Conservation (phyloP, 2,797 vertebrate species). For the Rhinatrema bivittatum region DNA sequence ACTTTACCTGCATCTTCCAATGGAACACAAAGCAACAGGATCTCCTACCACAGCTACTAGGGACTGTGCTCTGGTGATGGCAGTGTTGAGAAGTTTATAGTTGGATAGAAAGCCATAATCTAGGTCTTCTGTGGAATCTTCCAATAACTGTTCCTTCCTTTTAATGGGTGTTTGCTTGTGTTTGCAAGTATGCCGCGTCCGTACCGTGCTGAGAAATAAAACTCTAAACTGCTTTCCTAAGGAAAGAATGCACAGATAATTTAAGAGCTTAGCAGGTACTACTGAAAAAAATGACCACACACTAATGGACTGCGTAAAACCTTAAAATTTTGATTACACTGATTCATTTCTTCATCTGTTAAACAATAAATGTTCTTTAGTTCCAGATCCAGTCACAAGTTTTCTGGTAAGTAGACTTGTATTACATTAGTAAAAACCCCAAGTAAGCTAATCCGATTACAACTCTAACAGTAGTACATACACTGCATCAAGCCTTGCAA, state of each 20-base stretch:
- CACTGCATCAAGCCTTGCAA: too few species aligned
- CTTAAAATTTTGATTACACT: too few species aligned
- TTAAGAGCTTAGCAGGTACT: slow-evolving; percentile 12
- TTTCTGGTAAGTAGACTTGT: too few species aligned
- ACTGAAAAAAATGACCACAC: not conserved
- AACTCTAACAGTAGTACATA: too few species aligned
- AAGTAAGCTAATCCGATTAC: too few species aligned
- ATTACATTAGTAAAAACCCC: too few species aligned
- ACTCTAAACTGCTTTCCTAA: slow-evolving; percentile 96
- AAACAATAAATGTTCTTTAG: too few species aligned
- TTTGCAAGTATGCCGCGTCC: slow-evolving; percentile 95
- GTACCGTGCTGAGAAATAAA: slow-evolving; percentile 94
- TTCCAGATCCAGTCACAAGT: too few species aligned
- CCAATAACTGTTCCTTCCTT: slow-evolving; percentile 92
- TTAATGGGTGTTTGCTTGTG: slow-evolving; percentile 97
- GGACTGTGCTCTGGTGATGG: slow-evolving; percentile 96
- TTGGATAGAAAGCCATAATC: slow-evolving; percentile 98
- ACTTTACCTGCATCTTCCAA: slow-evolving; percentile 93
- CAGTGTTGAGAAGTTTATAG: slow-evolving; percentile 98
- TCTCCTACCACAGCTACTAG: slow-evolving; percentile 96
- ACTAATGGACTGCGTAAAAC: too few species aligned
- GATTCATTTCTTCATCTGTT: too few species aligned
- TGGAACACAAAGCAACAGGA: slow-evolving; percentile 93
- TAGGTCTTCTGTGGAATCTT: slow-evolving; percentile 94
- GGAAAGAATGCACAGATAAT: slow-evolving; percentile 14